Conservation (phyloP, 2,888 invertebrate genomes). For the Heterodera filipjevi region DNA sequence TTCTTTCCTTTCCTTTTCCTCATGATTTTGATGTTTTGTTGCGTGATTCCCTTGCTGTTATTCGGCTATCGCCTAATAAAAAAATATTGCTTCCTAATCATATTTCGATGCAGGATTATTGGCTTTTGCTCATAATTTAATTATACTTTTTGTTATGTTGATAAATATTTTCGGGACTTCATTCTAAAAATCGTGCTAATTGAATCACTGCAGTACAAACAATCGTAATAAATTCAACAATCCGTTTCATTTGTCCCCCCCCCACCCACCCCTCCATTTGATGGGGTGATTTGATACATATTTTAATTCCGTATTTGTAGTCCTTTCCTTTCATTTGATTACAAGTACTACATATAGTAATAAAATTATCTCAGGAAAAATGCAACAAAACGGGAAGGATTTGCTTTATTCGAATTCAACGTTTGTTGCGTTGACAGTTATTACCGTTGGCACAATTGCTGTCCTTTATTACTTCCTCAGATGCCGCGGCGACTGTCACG, state of each 20-base stretch:
- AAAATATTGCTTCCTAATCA: background rate
- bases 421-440: background rate
- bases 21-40: background rate
- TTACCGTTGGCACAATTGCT: constrained; percentile 26
- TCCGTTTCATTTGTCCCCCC: background rate
- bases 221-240: too few species aligned
- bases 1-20: background rate
- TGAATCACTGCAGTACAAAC: background rate
- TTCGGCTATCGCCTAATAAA: background rate
- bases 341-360: too few species aligned
- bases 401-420: background rate
- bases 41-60: background rate
- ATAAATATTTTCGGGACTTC: background rate
- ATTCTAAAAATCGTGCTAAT: background rate
- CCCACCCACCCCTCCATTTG: too few species aligned
- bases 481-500: background rate
- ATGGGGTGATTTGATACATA: too few species aligned
- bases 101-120: background rate
- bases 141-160: background rate
- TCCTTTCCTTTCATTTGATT: too few species aligned
- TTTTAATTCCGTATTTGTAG: too few species aligned
- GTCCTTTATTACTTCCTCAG: constrained; percentile 19
- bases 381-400: background rate
- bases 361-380: too few species aligned
- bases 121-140: background rate